Evolutionary conservation across 2,888 invertebrate genomes (phyloP).

Genomic region (Perithous albicinctus): DNA sequence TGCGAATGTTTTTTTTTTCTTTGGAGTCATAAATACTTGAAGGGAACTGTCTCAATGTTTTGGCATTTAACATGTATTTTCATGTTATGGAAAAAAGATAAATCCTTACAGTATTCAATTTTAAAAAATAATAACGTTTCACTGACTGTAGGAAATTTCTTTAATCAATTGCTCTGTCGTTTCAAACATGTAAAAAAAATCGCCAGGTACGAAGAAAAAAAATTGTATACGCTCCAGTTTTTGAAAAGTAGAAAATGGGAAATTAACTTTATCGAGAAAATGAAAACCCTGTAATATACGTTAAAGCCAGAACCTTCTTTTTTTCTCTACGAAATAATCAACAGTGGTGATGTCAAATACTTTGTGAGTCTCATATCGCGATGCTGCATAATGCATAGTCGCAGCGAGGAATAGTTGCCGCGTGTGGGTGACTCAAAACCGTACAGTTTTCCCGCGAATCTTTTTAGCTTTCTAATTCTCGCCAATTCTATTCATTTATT

Average conservation of each 20-base stretch:
- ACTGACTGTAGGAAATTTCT: no score
- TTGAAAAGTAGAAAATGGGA: no score
- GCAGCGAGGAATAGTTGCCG: background rate
- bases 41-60: background rate
- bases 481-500: constrained; percentile 29
- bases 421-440: background rate
- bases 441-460: constrained; percentile 5
- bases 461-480: background rate
- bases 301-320: no score
- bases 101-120: no score
- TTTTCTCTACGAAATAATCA: no score
- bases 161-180: no score
- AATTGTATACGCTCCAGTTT: no score
- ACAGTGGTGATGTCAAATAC: background rate
- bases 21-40: background rate
- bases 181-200: no score
- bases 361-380: background rate
- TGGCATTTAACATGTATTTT: no score
- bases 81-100: background rate
- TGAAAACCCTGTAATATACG: no score
- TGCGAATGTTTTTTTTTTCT: background rate
- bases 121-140: background rate
- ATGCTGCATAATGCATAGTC: background rate
- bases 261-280: no score
- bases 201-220: no score